Evolutionary conservation across 2,888 invertebrate genomes (phyloP).

Genomic region (Eubasilissa splendida): DNA sequence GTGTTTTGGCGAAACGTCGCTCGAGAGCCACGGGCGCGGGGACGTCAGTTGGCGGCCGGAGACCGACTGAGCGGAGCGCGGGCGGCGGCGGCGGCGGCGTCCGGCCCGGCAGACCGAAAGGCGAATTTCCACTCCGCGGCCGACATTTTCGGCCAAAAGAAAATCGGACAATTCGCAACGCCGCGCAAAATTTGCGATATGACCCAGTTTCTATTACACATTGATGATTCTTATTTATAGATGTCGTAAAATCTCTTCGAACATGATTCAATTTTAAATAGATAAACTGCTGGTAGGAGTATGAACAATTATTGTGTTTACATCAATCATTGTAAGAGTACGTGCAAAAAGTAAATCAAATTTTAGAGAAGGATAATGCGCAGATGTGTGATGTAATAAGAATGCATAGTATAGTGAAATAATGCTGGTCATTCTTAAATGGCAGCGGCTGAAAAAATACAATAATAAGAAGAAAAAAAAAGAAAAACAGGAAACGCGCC

Average conservation of each 20-base stretch:
- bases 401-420: too few relatives aligned
- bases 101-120: neutral
- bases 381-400: too few relatives aligned
- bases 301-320: too few relatives aligned
- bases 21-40: neutral
- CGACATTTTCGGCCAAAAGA: constrained; percentile 1
- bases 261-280: neutral
- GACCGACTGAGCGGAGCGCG: constrained; percentile 45
- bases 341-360: too few relatives aligned
- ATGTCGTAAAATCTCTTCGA: neutral
- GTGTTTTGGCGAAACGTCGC: neutral
- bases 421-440: too few relatives aligned
- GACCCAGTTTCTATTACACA: neutral
- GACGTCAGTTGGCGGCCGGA: constrained; percentile 42
- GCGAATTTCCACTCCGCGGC: neutral
- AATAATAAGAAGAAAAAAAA: too few relatives aligned
- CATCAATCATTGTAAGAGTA: too few relatives aligned
- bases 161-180: constrained; percentile 14
- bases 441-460: too few relatives aligned
- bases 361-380: too few relatives aligned
- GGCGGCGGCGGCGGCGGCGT: constrained; percentile 16
- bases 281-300: too few relatives aligned
- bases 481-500: too few relatives aligned
- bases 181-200: neutral
- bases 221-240: neutral